These are phyloP conservation scores for Dicerorhinus sumatrensis DNA, from an alignment of 2,113 vertebrate genomes.

Conservation along the genomic window DNA sequence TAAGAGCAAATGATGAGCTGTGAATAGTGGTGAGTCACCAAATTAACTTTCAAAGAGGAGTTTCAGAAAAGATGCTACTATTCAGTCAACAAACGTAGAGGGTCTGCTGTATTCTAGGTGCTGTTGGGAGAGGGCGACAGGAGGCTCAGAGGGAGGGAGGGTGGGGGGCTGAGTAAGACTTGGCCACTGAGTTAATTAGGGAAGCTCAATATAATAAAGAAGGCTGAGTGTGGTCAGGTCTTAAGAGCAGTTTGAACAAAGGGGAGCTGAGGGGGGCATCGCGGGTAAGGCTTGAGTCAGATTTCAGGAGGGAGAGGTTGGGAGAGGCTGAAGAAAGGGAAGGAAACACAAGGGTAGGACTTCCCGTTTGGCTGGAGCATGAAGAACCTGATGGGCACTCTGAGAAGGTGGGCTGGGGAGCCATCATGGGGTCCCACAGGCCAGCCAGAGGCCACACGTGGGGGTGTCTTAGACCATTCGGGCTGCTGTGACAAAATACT, in stretches of 20 bases:
- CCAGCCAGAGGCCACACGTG: rapidly evolving
- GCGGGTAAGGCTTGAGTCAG: not conserved
- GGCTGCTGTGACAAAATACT: not conserved
- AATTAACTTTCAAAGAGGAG: not conserved
- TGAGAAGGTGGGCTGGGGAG: not conserved
- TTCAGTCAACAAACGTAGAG: rapidly evolving
- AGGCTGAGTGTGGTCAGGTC: not conserved
- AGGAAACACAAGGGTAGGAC: not conserved
- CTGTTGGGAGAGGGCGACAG: not conserved
- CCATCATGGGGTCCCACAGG: rapidly evolving
- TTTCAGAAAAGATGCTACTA: not conserved
- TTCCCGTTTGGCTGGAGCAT: rapidly evolving
- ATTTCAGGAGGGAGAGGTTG: not conserved
- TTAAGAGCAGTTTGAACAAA: not conserved
- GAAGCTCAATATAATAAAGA: not conserved
- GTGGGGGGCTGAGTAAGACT: rapidly evolving
- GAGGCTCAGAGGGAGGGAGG: not conserved
- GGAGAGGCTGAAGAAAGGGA: not conserved
- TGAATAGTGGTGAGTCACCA: not conserved
- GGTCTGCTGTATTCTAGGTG: not conserved
- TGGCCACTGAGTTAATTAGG: not conserved
- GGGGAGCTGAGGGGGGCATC: not conserved
- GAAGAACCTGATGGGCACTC: rapidly evolving
- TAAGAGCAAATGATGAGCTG: not conserved
- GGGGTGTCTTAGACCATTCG: not conserved